Percentiles rank a stretch among this genome's conserved stretches.
These are phyloP conservation scores for Dyspetes luteomarginatus DNA, from an alignment of 2,888 invertebrate genomes.

Conservation along the genomic window DNA sequence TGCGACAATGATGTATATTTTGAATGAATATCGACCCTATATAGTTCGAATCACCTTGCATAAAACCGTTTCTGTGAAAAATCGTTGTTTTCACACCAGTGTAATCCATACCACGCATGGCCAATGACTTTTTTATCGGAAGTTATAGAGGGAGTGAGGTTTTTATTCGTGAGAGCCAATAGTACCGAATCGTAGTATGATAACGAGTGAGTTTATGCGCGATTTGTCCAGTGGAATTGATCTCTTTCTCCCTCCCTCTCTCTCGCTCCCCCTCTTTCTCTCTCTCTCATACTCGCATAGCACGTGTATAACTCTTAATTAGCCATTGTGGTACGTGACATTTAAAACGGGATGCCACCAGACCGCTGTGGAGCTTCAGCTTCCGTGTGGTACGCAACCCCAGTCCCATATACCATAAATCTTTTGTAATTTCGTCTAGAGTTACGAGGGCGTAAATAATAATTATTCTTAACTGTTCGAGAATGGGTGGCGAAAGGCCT, in stretches of 20 bases:
- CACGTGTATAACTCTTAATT: conserved; percentile 67
- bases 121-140: conserved; percentile 14
- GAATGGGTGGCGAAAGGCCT: conserved; percentile 34
- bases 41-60: not conserved
- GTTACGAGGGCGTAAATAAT: conserved; percentile 66
- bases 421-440: conserved; percentile 60
- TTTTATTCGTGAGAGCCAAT: not conserved
- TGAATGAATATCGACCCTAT: not conserved
- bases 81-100: not conserved
- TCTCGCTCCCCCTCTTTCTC: conserved; percentile 22
- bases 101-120: not conserved
- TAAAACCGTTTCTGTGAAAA: not conserved
- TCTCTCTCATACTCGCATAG: no score
- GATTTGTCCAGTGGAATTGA: conserved; percentile 44
- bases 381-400: conserved; percentile 40
- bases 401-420: conserved; percentile 57
- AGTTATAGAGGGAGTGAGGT: conserved; percentile 5
- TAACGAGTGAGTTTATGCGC: conserved; percentile 39
- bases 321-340: conserved; percentile 63
- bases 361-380: conserved; percentile 41
- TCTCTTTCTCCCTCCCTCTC: not conserved
- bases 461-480: conserved; percentile 65
- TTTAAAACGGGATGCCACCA: conserved; percentile 57
- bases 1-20: not conserved
- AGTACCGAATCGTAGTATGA: conserved; percentile 11